These are phyloP conservation scores for Dufourea novaeangliae DNA, from an alignment of 1,140 invertebrate genomes.

Conservation along the genomic window DNA sequence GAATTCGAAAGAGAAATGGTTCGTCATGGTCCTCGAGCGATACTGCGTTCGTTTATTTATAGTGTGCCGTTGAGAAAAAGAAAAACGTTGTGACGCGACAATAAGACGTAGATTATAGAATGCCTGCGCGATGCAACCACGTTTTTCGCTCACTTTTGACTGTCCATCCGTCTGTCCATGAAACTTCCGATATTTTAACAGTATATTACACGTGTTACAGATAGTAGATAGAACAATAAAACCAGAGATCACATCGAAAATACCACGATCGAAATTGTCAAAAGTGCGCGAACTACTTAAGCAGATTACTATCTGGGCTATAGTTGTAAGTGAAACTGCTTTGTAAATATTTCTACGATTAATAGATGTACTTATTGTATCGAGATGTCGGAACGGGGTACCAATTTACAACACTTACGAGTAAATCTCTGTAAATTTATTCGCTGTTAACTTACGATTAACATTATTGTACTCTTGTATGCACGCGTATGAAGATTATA, in stretches of 20 bases:
- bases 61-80: slow-evolving; percentile 60
- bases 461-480: not conserved
- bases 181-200: not conserved
- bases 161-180: not conserved
- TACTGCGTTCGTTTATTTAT: slow-evolving; percentile 43
- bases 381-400: slow-evolving; percentile 28
- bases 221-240: not conserved
- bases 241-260: not conserved
- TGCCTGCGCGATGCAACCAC: slow-evolving; percentile 58
- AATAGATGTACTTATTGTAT: slow-evolving; percentile 7
- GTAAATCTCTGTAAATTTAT: slow-evolving; percentile 3
- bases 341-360: slow-evolving; percentile 50
- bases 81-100: slow-evolving; percentile 77
- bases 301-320: slow-evolving; percentile 54
- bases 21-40: not conserved
- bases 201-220: not conserved
- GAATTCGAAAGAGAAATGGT: not conserved
- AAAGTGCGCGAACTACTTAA: slow-evolving; percentile 41
- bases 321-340: slow-evolving; percentile 29
- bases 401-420: slow-evolving; percentile 17
- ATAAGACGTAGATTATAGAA: slow-evolving; percentile 73
- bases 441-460: slow-evolving; percentile 1
- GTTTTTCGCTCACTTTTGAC: slow-evolving; percentile 36
- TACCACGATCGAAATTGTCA: not conserved
- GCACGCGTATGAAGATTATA: not conserved